Evolutionary conservation across 1,140 invertebrate genomes (phyloP).

Genomic region (Druon quercuslanigerum): DNA sequence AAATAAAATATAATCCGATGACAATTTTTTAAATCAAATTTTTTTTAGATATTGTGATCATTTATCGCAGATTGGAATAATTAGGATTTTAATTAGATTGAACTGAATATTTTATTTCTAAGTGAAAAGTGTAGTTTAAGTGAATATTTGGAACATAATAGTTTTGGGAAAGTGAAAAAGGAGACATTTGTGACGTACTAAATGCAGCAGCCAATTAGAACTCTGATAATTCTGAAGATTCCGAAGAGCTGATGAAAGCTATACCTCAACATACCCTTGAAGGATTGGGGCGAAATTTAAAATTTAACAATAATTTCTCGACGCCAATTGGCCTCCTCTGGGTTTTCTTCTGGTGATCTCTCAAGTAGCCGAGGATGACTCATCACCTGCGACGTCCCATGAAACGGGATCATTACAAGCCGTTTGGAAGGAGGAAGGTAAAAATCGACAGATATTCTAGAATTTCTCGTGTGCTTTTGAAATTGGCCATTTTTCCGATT

Average conservation of each 20-base stretch:
- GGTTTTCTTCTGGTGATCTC: neutral
- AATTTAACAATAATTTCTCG: too few relatives aligned
- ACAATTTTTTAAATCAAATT: too few relatives aligned
- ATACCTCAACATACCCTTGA: constrained; percentile 2
- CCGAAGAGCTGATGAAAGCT: constrained; percentile 66
- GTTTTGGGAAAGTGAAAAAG: too few relatives aligned
- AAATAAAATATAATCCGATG: too few relatives aligned
- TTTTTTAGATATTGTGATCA: too few relatives aligned
- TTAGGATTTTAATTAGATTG: too few relatives aligned
- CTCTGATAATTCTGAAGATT: constrained; percentile 51
- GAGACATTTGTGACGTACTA: constrained; percentile 42
- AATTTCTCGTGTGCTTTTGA: too few relatives aligned
- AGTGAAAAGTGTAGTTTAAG: too few relatives aligned
- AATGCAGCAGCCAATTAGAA: constrained; percentile 60
- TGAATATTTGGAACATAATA: too few relatives aligned
- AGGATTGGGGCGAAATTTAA: constrained; percentile 33
- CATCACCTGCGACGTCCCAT: constrained; percentile 64
- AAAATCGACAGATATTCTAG: constrained; percentile 31
- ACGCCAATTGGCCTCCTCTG: neutral
- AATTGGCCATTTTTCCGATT: too few relatives aligned
- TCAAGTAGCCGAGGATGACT: constrained; percentile 59
- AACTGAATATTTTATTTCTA: too few relatives aligned
- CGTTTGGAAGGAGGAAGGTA: constrained; percentile 74
- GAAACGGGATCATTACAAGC: constrained; percentile 70
- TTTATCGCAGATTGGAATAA: too few relatives aligned